Evolutionary conservation across 2,888 invertebrate species (phyloP).

Genomic region (Frankliniella intonsa): DNA sequence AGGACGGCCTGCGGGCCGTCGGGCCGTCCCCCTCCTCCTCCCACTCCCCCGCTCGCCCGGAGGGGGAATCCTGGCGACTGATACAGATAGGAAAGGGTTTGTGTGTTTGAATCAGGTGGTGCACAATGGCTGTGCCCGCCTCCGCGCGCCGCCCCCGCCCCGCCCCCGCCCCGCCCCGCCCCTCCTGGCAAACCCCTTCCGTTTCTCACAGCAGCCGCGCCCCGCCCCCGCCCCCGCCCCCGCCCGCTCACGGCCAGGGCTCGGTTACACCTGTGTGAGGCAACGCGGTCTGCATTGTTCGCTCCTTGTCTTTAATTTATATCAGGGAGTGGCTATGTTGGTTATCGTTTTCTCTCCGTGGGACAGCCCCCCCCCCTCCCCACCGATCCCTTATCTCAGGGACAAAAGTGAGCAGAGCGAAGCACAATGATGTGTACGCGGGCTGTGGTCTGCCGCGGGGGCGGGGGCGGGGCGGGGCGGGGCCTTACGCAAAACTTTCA

Average conservation of each 20-base stretch:
- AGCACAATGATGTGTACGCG: not conserved
- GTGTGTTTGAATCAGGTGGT: slow-evolving; percentile 10
- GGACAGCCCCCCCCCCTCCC: not conserved
- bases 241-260: not conserved
- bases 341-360: not conserved
- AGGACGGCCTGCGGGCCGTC: too few species aligned
- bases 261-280: not conserved
- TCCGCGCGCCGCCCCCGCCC: not conserved
- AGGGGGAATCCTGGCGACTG: not conserved
- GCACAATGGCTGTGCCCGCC: not conserved
- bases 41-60: too few species aligned
- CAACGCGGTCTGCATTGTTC: not conserved
- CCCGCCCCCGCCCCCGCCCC: slow-evolving; percentile 6
- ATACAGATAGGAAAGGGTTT: slow-evolving; percentile 16
- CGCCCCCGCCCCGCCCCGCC: too few species aligned
- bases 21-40: not conserved
- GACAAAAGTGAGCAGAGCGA: slow-evolving; percentile 1
- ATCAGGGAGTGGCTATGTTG: slow-evolving; percentile 26
- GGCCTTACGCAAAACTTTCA: not conserved
- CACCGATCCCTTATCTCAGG: not conserved
- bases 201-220: not conserved
- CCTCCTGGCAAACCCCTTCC: not conserved
- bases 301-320: slow-evolving; percentile 23
- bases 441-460: not conserved
- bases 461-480: not conserved